Base-by-base conservation (phyloP, 2,113 vertebrate genomes). In the Irena cyanogastra region DNA sequence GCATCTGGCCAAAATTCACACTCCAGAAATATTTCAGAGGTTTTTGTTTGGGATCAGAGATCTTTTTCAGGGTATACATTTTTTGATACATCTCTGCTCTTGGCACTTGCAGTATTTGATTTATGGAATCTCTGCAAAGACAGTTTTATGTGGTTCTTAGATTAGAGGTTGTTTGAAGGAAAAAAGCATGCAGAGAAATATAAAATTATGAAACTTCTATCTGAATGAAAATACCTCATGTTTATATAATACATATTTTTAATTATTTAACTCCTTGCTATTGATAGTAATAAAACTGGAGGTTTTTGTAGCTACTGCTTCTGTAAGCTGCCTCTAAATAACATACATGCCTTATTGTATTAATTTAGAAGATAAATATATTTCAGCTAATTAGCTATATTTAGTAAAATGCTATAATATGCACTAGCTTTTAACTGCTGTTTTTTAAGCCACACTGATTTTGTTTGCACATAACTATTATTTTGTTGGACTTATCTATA, bases 181-280 rank as follows among this genome's bases (percentile, higher is more conserved):
- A 87, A 87, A 89, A 91, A 75, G 18, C 52, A 63, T 84, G 57
- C 31, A n/a, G 95, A 92, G 52, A 81, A 30, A 61, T 66, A 39
- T 16, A 42, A 70, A 71, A 70, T 26, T 56, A 83, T 20, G 42
- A 65, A 96, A 89, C 92, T 97, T 96, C 37, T 94, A 54, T 89
- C 66, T 87, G 20, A 69, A 86, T 89, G 80, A n/a, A 68, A 78
- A 16, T 68, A 42, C 7, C 23, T 93, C n/a, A 14, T 84, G 66
- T 91, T 94, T 83, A 63, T 83, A 84, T 70, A 89, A 85, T 59
- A 28, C 3, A 60, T 44, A 13, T 53, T 83, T 82, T 41, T 37
- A 90, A 75, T 82, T 96, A 61, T 93, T 95, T 92, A 54, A 57
- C 50, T 90, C 39, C 53, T 66, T 93, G 37, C 21, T 93, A 79